Percentiles rank a stretch among this genome's conserved stretches.
Evolutionary conservation across 2,113 vertebrate species (phyloP).

Genomic region (Camarhynchus parvulus): DNA sequence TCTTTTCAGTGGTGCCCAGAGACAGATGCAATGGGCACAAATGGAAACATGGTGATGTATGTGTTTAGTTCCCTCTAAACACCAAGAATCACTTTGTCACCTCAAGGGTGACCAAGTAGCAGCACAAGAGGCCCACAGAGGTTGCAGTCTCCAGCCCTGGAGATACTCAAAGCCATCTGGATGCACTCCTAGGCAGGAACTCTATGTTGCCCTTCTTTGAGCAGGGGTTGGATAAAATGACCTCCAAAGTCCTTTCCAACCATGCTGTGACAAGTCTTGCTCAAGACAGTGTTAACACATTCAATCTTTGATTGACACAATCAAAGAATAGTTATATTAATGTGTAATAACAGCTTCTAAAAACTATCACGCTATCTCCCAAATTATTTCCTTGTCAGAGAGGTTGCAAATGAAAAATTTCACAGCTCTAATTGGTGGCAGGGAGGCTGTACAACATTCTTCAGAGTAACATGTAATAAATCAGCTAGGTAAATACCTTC

Average conservation of each 20-base stretch:
- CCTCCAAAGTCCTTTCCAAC: not conserved
- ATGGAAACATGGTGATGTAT: not conserved
- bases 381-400: not conserved
- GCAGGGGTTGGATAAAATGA: not conserved
- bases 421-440: not conserved
- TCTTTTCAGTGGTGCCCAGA: not conserved
- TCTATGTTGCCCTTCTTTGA: not conserved
- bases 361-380: not conserved
- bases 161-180: not conserved
- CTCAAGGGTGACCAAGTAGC: not conserved
- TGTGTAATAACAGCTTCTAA: not conserved
- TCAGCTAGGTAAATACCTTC: conserved; percentile 80
- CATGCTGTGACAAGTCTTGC: not conserved
- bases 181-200: accelerated
- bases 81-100: not conserved
- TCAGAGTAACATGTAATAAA: not conserved
- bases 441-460: not conserved
- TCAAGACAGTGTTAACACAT: not conserved
- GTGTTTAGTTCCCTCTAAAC: not conserved
- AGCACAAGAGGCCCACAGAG: not conserved
- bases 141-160: not conserved
- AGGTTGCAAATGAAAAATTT: not conserved
- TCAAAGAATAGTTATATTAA: not conserved
- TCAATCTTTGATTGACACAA: not conserved
- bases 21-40: not conserved